Percentiles rank a stretch among this genome's conserved stretches.
Evolutionary conservation across 1,140 invertebrate species (phyloP).

Genomic region (Forficula auricularia): DNA sequence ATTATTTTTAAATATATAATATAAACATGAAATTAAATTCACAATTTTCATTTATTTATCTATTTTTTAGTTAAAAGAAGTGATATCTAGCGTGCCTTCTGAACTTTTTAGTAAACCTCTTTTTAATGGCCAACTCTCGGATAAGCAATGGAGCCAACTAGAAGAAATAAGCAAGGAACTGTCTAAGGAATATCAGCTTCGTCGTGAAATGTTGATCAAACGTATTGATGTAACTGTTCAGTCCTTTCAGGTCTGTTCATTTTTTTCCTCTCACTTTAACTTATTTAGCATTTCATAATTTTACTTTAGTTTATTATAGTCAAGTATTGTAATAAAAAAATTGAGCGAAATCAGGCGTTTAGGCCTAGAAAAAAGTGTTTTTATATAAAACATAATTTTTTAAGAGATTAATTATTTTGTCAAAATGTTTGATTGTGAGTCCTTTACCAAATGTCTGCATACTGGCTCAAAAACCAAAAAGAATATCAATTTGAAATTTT

Average conservation of each 20-base stretch:
- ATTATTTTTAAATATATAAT: constrained; percentile 1
- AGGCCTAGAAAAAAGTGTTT: too few relatives aligned
- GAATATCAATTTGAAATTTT: too few relatives aligned
- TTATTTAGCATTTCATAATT: too few relatives aligned
- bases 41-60: constrained; percentile 2
- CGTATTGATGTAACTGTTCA: constrained; percentile 85
- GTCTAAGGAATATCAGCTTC: constrained; percentile 59
- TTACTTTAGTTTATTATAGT: too few relatives aligned
- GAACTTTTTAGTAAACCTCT: constrained; percentile 54
- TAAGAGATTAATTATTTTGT: too few relatives aligned
- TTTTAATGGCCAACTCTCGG: constrained; percentile 50
- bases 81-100: constrained; percentile 40
- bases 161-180: constrained; percentile 50
- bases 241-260: constrained; percentile 54
- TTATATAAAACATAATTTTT: too few relatives aligned
- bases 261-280: neutral
- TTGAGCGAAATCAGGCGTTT: too few relatives aligned
- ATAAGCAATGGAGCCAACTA: constrained; percentile 66
- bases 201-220: constrained; percentile 75
- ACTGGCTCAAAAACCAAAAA: too few relatives aligned
- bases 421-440: too few relatives aligned
- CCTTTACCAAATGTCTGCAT: too few relatives aligned
- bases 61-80: constrained; percentile 38
- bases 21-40: too few relatives aligned
- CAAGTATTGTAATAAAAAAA: too few relatives aligned